Evolutionary conservation across 2,797 vertebrate genomes (phyloP).

Genomic region (Lutjanus argentimaculatus): DNA sequence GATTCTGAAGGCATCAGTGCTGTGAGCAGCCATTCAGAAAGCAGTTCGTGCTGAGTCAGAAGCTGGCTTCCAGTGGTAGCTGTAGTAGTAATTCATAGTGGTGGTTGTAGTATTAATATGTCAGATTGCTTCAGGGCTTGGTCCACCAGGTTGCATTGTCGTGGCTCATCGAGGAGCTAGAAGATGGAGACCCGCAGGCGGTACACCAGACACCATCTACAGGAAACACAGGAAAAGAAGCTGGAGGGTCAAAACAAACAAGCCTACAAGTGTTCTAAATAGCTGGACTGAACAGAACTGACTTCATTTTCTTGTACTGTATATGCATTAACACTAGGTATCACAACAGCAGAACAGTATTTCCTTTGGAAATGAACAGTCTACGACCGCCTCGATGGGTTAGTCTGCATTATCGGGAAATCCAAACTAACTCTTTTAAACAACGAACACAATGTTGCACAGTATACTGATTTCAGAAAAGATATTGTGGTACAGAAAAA

Average conservation of each 20-base stretch:
- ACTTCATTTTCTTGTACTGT: no score
- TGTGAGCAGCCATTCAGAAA: conserved; percentile 47
- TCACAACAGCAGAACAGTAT: no score
- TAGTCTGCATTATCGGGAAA: no score
- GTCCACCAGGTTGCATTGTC: conserved; percentile 87
- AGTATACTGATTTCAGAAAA: no score
- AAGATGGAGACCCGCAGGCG: conserved; percentile 91
- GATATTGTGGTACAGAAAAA: no score
- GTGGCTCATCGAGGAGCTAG: conserved; percentile 91
- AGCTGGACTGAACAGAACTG: no score
- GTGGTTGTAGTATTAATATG: conserved; percentile 54
- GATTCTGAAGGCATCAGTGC: conserved; percentile 8
- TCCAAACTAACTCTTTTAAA: no score
- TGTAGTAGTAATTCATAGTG: conserved; percentile 45
- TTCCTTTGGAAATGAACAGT: no score
- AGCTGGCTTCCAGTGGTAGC: conserved; percentile 36
- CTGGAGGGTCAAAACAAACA: conserved; percentile 4
- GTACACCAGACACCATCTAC: conserved; percentile 91
- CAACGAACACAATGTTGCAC: no score
- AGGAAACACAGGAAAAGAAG: conserved; percentile 36
- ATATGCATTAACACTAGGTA: no score
- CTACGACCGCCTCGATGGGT: no score
- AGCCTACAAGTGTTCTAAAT: no score
- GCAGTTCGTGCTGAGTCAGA: conserved; percentile 42
- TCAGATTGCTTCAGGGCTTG: conserved; percentile 74